These are phyloP conservation scores for Lamellibrachia satsuma DNA, from an alignment of 2,888 invertebrate species.

Conservation along the genomic window DNA sequence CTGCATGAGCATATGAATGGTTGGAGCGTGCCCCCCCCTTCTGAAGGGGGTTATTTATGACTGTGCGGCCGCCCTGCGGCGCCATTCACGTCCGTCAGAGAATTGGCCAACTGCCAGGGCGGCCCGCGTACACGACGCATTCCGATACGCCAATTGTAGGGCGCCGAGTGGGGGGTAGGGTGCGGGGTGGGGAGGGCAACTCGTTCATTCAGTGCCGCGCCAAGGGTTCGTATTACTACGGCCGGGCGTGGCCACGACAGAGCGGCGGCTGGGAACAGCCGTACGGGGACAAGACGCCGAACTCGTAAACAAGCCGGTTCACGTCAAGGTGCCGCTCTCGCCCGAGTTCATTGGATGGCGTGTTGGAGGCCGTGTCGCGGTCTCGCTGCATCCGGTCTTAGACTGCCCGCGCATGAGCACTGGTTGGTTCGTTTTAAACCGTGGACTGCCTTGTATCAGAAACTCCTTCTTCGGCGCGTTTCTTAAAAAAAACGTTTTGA, in stretches of 20 bases:
- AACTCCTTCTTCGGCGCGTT: background rate
- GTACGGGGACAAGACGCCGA: background rate
- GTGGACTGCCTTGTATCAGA: background rate
- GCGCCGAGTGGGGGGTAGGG: background rate
- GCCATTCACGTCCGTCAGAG: background rate
- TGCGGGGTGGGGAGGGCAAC: background rate
- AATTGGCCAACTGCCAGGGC: background rate
- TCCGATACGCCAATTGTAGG: slow-evolving; percentile 17
- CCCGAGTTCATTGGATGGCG: background rate
- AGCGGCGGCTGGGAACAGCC: background rate
- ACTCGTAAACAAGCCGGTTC: background rate
- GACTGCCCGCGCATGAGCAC: too few species aligned
- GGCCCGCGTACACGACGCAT: background rate
- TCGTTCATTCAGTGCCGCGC: background rate
- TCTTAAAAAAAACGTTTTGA: too few species aligned
- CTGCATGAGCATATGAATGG: background rate
- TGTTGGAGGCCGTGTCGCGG: background rate
- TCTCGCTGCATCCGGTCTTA: background rate
- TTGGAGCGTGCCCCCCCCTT: background rate
- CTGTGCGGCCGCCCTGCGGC: background rate
- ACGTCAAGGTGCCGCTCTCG: background rate
- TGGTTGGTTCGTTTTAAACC: too few species aligned
- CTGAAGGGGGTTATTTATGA: background rate
- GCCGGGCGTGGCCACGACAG: background rate
- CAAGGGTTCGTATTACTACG: background rate